phyloP scores from a whole-genome alignment of 2,888 invertebrate genomes.

The Stratiomys singularior region DNA sequence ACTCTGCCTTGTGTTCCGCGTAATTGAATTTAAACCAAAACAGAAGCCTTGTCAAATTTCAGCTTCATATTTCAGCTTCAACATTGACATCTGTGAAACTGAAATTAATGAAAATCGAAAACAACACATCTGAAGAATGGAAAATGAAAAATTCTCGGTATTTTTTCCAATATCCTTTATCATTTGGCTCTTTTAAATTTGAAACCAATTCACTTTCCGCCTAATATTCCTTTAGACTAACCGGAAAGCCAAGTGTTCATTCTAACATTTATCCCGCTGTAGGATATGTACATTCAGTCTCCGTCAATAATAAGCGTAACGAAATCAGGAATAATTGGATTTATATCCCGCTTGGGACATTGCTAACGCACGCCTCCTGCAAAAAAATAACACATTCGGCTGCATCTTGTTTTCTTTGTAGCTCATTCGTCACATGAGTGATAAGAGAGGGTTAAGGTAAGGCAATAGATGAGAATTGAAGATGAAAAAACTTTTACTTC shows the following conservation, averaged over 20 bases:
- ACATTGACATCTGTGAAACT: slow-evolving; percentile 29
- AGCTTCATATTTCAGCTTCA: slow-evolving; percentile 27
- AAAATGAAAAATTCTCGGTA: slow-evolving; percentile 11
- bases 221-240: neutral
- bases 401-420: neutral
- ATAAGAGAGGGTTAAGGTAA: neutral
- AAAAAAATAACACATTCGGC: neutral
- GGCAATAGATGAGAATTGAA: neutral
- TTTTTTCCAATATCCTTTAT: neutral
- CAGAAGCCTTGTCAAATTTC: neutral
- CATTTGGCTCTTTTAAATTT: neutral
- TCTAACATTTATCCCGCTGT: slow-evolving; percentile 17
- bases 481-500: slow-evolving; percentile 7
- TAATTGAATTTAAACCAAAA: neutral
- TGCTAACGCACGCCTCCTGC: slow-evolving; percentile 48
- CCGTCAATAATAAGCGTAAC: slow-evolving; percentile 49
- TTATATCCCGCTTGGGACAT: slow-evolving; percentile 50
- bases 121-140: neutral
- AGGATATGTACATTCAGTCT: slow-evolving; percentile 15
- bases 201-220: neutral
- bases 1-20: neutral
- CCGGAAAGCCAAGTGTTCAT: slow-evolving; percentile 1
- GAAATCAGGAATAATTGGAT: slow-evolving; percentile 52
- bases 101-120: neutral
- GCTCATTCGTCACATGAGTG: neutral